These are phyloP conservation scores for Gallinago nigripennis DNA, from an alignment of 2,797 vertebrate species.

Conservation along the genomic window DNA sequence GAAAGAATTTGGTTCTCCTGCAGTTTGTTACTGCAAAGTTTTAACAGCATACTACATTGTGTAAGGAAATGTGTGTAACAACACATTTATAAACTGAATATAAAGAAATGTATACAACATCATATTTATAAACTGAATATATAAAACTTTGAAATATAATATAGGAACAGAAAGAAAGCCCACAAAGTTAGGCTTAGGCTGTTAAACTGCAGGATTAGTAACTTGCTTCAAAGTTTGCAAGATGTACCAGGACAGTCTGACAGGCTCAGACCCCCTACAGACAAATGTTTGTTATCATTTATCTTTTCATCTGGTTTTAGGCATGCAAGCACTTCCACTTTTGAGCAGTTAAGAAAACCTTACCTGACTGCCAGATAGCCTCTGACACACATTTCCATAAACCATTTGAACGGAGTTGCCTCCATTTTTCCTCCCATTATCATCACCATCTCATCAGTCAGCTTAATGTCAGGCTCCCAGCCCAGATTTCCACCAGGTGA, in stretches of 20 bases:
- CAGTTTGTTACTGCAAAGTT: neutral
- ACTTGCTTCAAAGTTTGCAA: neutral
- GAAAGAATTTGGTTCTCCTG: neutral
- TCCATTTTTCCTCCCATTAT: slow-evolving; percentile 99
- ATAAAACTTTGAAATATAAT: neutral
- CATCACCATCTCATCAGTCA: slow-evolving; percentile 99
- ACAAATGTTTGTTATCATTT: neutral
- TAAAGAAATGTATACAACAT: neutral
- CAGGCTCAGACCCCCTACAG: neutral
- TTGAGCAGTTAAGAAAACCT: slow-evolving; percentile 36
- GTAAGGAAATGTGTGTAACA: neutral
- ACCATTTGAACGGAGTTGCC: slow-evolving; percentile 97
- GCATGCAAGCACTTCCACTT: neutral
- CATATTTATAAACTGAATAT: neutral
- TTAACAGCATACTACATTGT: neutral
- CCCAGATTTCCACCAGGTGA: slow-evolving; percentile 95
- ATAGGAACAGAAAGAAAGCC: neutral
- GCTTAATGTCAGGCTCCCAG: slow-evolving; percentile 97
- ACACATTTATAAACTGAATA: neutral
- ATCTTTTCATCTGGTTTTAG: neutral
- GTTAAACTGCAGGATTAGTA: neutral
- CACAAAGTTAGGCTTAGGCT: neutral
- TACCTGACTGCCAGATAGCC: slow-evolving; percentile 96
- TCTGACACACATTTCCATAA: slow-evolving; percentile 98
- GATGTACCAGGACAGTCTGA: neutral